A percentile compares a stretch with the other conserved stretches of the same genome.
Conservation (phyloP, 2,888 invertebrate species). For the Pollenia angustigena region DNA sequence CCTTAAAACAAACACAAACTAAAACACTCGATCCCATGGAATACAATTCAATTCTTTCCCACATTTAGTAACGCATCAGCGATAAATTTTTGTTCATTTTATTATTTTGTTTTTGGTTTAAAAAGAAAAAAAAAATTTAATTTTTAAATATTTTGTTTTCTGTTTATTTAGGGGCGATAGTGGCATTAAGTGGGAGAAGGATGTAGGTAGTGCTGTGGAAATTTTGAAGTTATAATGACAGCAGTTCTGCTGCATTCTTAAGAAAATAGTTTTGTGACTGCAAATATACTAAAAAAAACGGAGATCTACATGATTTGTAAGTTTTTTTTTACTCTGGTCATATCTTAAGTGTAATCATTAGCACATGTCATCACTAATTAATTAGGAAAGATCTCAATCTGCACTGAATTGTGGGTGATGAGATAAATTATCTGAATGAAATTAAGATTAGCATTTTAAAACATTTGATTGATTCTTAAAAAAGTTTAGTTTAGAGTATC, state of each 20-base stretch:
- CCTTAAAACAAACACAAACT: slow-evolving; percentile 69
- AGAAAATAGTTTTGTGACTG: slow-evolving; percentile 58
- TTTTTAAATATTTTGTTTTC: slow-evolving; percentile 53
- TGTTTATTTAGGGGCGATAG: slow-evolving; percentile 68
- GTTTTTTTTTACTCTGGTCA: slow-evolving; percentile 47
- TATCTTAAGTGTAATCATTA: slow-evolving; percentile 44
- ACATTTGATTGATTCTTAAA: too few relatives aligned
- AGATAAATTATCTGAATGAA: neutral
- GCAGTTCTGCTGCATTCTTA: slow-evolving; percentile 50
- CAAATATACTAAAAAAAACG: slow-evolving; percentile 35
- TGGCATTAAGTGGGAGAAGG: slow-evolving; percentile 37
- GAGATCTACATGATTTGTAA: slow-evolving; percentile 41
- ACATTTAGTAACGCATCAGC: slow-evolving; percentile 76
- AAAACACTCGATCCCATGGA: slow-evolving; percentile 45
- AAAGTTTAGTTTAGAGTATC: neutral
- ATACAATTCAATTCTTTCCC: slow-evolving; percentile 70
- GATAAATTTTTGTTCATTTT: slow-evolving; percentile 71
- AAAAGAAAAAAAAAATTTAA: slow-evolving; percentile 44
- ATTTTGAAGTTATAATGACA: slow-evolving; percentile 35
- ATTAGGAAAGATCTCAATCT: neutral
- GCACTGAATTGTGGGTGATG: slow-evolving; percentile 3
- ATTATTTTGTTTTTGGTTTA: slow-evolving; percentile 50
- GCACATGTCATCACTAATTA: slow-evolving; percentile 63
- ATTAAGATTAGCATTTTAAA: neutral
- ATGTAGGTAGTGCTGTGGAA: slow-evolving; percentile 36